Percentiles rank a stretch among this genome's conserved stretches.
phyloP scores from a whole-genome alignment of 2,797 vertebrate genomes.

The Acipenser transmontanus region DNA sequence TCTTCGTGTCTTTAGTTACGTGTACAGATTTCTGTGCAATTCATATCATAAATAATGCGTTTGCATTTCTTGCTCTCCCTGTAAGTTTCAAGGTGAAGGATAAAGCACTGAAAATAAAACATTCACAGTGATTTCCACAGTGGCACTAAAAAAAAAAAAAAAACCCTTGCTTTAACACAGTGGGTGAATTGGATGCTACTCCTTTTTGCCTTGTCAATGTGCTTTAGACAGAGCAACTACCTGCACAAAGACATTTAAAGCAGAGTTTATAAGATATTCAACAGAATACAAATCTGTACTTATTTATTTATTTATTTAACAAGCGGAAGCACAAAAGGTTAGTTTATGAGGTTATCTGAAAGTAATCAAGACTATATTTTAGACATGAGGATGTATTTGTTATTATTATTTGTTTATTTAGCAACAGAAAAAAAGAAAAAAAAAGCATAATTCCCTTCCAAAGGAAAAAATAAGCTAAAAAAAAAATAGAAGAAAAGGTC shows the following conservation, averaged over 20 bases:
- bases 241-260: conserved; percentile 1
- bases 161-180: conserved; percentile 2
- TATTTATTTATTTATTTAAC: not conserved
- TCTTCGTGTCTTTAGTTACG: conserved; percentile 3
- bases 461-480: too few relatives aligned
- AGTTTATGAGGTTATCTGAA: not conserved
- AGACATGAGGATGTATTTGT: too few relatives aligned
- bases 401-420: too few relatives aligned
- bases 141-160: too few relatives aligned
- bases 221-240: too few relatives aligned
- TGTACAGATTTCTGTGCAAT: not conserved
- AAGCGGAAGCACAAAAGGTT: not conserved
- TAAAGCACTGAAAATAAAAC: conserved; percentile 21
- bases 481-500: too few relatives aligned
- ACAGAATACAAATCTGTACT: not conserved
- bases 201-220: too few relatives aligned
- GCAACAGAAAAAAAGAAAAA: too few relatives aligned
- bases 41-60: not conserved
- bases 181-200: not conserved
- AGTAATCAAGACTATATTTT: too few relatives aligned
- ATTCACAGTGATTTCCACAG: conserved; percentile 19
- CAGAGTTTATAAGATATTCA: conserved; percentile 6
- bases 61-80: conserved; percentile 1
- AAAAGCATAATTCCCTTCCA: too few relatives aligned
- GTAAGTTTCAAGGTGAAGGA: conserved; percentile 16